Evolutionary conservation across 2,113 vertebrate species (phyloP), one percentile per base, ranked within the genome.

Genomic region (Fukomys damarensis): DNA sequence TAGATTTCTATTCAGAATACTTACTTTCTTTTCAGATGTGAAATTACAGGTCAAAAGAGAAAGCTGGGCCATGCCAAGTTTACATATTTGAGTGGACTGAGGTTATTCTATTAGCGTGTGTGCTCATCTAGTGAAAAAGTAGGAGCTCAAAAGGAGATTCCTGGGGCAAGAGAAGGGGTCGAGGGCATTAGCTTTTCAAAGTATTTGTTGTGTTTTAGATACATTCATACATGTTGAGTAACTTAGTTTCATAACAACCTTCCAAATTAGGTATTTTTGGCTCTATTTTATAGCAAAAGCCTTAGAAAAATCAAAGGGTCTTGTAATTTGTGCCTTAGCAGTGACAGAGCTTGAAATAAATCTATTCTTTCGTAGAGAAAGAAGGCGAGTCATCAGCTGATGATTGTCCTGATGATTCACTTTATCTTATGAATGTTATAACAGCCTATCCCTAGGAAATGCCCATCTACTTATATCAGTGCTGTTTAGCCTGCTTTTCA

Each of bases 1-100:
- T n/a, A 26, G 49, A 35, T 70, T 95, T 90, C 89, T 79, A 65
- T 66, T 93, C 13, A 95, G 58, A 95, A 83, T 4, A 56, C 58
- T 86, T 85, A 2, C 58, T 91, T 93, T 82, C 76, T 94, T 41
- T 86, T 22, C 52, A 52, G 63, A 65, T 90, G 83, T 54, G 88
- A 92, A 95, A 77, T 32, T 81, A 0, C 8, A 56, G 89, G 52
- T 58, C 32, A 81, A 87, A 80, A 86, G 79, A 70, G 54, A 81
- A 77, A 77, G 9, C 17, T 38, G 65, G 68, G 24, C 17, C 14
- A 7, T 63, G 58, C 41, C 10, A 20, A 56, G 59, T 46, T 80
- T 72, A 41, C 16, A 30, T 12, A 19, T 68, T 65, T 88, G 43
- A 20, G 77, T 72, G 85, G 81, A 46, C 43, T 49, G 10, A 68